Evolutionary conservation across 2,888 invertebrate genomes (phyloP).

Genomic region (Augochlorella aurata): DNA sequence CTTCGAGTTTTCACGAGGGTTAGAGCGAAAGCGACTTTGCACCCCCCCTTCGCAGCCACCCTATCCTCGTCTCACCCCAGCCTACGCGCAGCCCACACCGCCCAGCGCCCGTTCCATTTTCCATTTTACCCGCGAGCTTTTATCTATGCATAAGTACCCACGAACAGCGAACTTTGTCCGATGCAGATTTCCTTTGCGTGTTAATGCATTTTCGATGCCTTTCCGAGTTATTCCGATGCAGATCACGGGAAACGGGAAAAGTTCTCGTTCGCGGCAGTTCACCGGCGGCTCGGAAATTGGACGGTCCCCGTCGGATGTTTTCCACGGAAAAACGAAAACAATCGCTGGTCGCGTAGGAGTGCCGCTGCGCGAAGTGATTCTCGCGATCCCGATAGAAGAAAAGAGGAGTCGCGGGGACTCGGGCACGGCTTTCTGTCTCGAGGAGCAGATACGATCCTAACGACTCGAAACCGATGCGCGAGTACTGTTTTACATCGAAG

Average conservation of each 20-base stretch:
- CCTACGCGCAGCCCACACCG: not conserved
- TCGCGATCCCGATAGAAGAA: not conserved
- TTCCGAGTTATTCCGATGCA: constrained; percentile 49
- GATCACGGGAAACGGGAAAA: constrained; percentile 30
- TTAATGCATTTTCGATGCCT: constrained; percentile 59
- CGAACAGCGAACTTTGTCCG: constrained; percentile 51
- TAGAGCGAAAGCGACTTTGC: constrained; percentile 42
- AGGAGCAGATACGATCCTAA: not conserved
- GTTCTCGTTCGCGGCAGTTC: not conserved
- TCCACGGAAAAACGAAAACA: not conserved
- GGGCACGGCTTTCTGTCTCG: not conserved
- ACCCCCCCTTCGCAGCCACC: not conserved
- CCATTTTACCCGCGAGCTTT: constrained; percentile 50
- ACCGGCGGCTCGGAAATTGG: constrained; percentile 6
- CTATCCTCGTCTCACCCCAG: not conserved
- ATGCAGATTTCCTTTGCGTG: constrained; percentile 50
- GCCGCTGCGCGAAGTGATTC: not conserved
- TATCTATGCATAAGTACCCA: constrained; percentile 60
- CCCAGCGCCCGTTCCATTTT: constrained; percentile 21
- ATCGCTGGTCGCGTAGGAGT: not conserved
- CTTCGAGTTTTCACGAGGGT: constrained; percentile 42
- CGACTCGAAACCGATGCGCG: not conserved
- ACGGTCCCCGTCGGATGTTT: not conserved
- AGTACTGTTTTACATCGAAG: too few species aligned
- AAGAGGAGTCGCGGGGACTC: not conserved